phyloP scores from a whole-genome alignment of 1,140 invertebrate species.

The Diorhabda sublineata region DNA sequence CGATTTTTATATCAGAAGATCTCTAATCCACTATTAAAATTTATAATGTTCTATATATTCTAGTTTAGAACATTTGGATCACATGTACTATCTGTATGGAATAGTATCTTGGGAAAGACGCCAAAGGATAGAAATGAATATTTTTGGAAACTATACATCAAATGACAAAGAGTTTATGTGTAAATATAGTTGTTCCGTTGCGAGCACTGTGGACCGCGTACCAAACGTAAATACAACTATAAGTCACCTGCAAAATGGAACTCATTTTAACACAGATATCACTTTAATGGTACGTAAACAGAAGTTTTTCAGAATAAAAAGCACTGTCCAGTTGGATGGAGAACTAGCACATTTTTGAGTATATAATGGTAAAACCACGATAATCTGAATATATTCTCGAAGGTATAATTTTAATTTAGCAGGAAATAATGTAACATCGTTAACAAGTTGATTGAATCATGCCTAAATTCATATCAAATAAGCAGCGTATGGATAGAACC shows the following conservation, averaged over 20 bases:
- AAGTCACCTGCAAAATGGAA: conserved; percentile 52
- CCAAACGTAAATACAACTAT: conserved; percentile 53
- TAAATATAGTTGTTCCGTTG: conserved; percentile 51
- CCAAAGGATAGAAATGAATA: conserved; percentile 52
- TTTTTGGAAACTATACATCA: conserved; percentile 49
- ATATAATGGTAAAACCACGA: no score
- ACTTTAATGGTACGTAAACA: conserved; percentile 45
- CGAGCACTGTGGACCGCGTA: conserved; percentile 57
- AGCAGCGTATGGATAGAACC: no score
- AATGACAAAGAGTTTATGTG: conserved; percentile 46
- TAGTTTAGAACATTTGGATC: conserved; percentile 47
- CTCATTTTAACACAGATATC: conserved; percentile 51
- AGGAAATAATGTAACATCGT: no score
- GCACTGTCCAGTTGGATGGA: no score
- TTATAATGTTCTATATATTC: conserved; percentile 18
- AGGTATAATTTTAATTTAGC: no score
- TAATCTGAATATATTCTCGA: no score
- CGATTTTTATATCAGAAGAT: no score
- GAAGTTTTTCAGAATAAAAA: background rate
- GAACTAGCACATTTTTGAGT: no score
- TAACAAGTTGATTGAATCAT: no score
- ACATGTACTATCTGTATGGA: conserved; percentile 45
- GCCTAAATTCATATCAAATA: no score
- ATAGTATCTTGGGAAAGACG: conserved; percentile 57
- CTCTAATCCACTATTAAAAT: background rate